A percentile compares a stretch with the other conserved stretches of the same genome.
phyloP scores from a whole-genome alignment of 2,888 invertebrate genomes.

The Camptogramma bilineatum region DNA sequence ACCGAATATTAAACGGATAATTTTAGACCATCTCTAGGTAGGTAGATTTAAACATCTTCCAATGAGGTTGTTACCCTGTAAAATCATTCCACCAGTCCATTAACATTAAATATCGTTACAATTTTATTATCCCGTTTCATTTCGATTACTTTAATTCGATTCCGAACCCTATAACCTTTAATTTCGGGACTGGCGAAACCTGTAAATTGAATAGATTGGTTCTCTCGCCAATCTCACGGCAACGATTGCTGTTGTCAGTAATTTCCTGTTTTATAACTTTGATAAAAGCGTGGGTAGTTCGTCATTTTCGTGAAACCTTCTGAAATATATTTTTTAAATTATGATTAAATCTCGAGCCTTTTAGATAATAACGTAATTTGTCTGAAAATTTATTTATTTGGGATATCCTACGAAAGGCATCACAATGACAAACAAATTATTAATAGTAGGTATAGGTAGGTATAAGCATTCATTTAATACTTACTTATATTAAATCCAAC shows the following conservation, averaged over 20 bases:
- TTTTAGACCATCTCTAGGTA: too few species aligned
- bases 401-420: too few species aligned
- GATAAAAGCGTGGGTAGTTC: neutral
- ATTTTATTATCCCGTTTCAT: constrained; percentile 21
- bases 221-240: constrained; percentile 17
- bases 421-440: too few species aligned
- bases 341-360: too few species aligned
- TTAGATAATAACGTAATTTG: too few species aligned
- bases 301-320: neutral
- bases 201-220: constrained; percentile 22
- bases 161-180: constrained; percentile 49
- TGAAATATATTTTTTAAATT: too few species aligned
- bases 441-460: too few species aligned
- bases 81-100: constrained; percentile 6
- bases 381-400: too few species aligned
- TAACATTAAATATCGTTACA: constrained; percentile 8
- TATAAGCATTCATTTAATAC: too few species aligned
- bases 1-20: too few species aligned
- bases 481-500: too few species aligned
- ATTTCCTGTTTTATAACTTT: constrained; percentile 12
- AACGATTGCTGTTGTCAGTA: constrained; percentile 10
- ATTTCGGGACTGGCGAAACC: constrained; percentile 46
- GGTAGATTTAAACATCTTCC: neutral
- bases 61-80: neutral
- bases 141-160: constrained; percentile 48